These are phyloP conservation scores for Listronotus oregonensis DNA, from an alignment of 1,140 invertebrate genomes.

Conservation along the genomic window DNA sequence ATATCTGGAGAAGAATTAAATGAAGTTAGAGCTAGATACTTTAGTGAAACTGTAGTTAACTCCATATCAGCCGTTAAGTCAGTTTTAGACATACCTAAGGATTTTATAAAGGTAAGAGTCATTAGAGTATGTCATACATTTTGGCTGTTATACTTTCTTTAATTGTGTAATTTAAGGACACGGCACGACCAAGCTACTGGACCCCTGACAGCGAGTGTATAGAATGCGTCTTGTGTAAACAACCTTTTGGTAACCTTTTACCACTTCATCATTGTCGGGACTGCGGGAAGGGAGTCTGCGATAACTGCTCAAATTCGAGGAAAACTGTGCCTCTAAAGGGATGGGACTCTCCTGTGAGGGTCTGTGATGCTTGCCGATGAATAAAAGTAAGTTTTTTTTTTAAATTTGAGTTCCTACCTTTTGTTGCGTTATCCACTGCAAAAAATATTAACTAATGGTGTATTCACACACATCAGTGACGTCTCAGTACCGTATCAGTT, in stretches of 20 bases:
- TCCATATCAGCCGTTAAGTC: conserved; percentile 61
- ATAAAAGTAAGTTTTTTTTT: background rate
- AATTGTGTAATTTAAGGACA: conserved; percentile 58
- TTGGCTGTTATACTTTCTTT: too few relatives aligned
- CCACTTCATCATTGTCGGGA: conserved; percentile 76
- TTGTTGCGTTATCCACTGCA: too few relatives aligned
- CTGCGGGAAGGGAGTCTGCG: conserved; percentile 74
- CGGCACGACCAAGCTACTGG: conserved; percentile 81
- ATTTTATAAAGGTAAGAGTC: conserved; percentile 67
- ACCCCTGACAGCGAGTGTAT: conserved; percentile 73
- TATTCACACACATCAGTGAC: too few relatives aligned
- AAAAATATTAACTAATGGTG: too few relatives aligned
- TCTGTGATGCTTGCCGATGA: conserved; percentile 67
- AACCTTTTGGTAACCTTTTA: conserved; percentile 61
- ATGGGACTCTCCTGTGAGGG: conserved; percentile 71
- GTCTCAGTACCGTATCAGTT: too few relatives aligned
- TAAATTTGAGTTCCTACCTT: too few relatives aligned
- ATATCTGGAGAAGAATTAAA: conserved; percentile 31
- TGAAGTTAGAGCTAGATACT: conserved; percentile 65
- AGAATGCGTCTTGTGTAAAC: conserved; percentile 69
- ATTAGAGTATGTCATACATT: too few relatives aligned
- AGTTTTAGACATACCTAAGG: conserved; percentile 53
- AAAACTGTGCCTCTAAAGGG: conserved; percentile 70
- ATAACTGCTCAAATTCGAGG: conserved; percentile 66
- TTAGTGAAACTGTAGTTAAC: conserved; percentile 68